Percentiles rank a stretch among this genome's conserved stretches.
Evolutionary conservation across 2,113 vertebrate genomes (phyloP).

Genomic region (Eurystomus gularis): DNA sequence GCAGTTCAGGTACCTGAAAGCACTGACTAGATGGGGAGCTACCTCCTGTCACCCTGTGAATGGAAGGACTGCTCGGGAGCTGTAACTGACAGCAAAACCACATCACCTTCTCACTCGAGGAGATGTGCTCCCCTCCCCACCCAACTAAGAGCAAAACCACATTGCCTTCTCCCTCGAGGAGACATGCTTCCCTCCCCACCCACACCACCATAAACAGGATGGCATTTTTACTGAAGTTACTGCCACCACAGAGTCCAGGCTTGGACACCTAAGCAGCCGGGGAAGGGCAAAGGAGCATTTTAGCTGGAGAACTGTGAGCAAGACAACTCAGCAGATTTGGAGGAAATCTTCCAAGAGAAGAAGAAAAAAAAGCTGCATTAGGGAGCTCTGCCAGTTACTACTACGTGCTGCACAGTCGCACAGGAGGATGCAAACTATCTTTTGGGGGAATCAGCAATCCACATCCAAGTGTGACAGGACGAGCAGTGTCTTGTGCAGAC

Average conservation of each 20-base stretch:
- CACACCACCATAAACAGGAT: background rate
- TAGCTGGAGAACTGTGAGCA: background rate
- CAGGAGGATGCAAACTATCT: background rate
- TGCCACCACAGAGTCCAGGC: background rate
- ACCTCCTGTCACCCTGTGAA: background rate
- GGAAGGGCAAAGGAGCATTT: background rate
- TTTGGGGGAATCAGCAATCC: background rate
- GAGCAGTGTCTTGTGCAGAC: background rate
- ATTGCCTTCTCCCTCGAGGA: too few relatives aligned
- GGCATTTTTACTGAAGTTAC: background rate
- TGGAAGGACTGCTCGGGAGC: background rate
- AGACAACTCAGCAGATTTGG: background rate
- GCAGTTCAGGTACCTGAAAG: background rate
- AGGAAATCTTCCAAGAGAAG: background rate
- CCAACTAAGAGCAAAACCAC: too few relatives aligned
- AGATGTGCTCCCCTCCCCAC: too few relatives aligned
- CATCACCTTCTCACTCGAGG: too few relatives aligned
- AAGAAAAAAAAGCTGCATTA: background rate
- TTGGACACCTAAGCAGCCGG: background rate
- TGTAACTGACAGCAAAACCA: too few relatives aligned
- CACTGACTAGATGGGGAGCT: background rate
- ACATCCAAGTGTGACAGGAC: background rate
- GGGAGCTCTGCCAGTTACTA: background rate
- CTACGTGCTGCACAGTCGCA: background rate
- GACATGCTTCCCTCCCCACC: too few relatives aligned